These are phyloP conservation scores for Mobula hypostoma DNA, from an alignment of 2,113 vertebrate species.

Conservation along the genomic window DNA sequence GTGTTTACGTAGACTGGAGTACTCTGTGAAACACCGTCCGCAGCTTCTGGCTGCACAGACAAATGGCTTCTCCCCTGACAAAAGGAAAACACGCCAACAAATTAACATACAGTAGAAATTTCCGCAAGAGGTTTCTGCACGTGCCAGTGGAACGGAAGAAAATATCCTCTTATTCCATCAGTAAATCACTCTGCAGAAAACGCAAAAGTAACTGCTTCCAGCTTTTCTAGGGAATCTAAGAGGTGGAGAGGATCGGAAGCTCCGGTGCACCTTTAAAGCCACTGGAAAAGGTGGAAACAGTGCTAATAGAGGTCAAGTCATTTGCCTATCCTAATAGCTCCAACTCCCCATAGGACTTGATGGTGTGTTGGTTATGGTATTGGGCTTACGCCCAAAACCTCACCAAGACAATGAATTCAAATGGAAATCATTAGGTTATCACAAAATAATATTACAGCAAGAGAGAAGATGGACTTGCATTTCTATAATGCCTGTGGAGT, in stretches of 20 bases:
- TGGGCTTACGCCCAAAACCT: neutral
- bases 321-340: neutral
- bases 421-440: neutral
- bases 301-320: neutral
- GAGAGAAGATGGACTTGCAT: neutral
- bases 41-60: slow-evolving; percentile 89
- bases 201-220: neutral
- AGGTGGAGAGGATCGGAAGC: neutral
- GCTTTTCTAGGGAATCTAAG: neutral
- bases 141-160: neutral
- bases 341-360: neutral
- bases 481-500: neutral
- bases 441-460: neutral
- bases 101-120: neutral
- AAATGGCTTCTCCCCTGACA: slow-evolving; percentile 88
- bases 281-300: too few relatives aligned
- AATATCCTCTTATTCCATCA: neutral
- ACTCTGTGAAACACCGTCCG: slow-evolving; percentile 92
- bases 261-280: too few relatives aligned
- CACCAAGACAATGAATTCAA: neutral
- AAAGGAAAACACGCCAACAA: neutral
- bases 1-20: slow-evolving; percentile 97
- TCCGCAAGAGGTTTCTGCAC: neutral
- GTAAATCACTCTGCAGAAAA: neutral
- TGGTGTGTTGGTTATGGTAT: neutral